Conservation (phyloP, 2,888 invertebrate species). For the Phalera bucephala region DNA sequence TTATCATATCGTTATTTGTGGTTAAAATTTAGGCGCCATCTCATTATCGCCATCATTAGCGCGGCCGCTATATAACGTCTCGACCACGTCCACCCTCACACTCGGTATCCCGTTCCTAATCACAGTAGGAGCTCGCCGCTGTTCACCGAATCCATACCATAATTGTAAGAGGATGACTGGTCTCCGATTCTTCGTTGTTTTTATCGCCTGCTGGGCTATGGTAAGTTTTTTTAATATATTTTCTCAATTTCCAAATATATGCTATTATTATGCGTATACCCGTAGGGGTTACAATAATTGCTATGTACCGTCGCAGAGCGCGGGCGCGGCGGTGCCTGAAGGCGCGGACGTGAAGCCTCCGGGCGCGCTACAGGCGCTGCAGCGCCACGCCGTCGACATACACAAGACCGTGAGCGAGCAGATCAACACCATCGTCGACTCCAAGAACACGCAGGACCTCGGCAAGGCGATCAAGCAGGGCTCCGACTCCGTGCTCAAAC, state of each 20-base stretch:
- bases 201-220: background rate
- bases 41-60: background rate
- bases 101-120: background rate
- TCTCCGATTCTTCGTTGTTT: background rate
- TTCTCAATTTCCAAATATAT: background rate
- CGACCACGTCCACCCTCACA: background rate
- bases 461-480: conserved; percentile 56
- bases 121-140: too few species aligned
- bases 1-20: too few species aligned
- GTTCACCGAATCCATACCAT: too few species aligned
- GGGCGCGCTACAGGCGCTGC: conserved; percentile 41
- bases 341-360: conserved; percentile 29
- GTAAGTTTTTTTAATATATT: background rate
- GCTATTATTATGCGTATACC: background rate
- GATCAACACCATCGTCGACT: conserved; percentile 42
- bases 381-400: conserved; percentile 54
- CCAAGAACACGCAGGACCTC: conserved; percentile 53
- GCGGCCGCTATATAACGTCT: background rate
- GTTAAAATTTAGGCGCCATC: too few species aligned
- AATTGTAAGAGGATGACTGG: too few species aligned
- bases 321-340: conserved; percentile 47
- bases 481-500: conserved; percentile 48
- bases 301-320: conserved; percentile 28
- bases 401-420: conserved; percentile 51
- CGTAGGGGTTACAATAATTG: too few species aligned